These are phyloP conservation scores for Dreissena polymorpha DNA, from an alignment of 1,140 invertebrate genomes.

Conservation along the genomic window DNA sequence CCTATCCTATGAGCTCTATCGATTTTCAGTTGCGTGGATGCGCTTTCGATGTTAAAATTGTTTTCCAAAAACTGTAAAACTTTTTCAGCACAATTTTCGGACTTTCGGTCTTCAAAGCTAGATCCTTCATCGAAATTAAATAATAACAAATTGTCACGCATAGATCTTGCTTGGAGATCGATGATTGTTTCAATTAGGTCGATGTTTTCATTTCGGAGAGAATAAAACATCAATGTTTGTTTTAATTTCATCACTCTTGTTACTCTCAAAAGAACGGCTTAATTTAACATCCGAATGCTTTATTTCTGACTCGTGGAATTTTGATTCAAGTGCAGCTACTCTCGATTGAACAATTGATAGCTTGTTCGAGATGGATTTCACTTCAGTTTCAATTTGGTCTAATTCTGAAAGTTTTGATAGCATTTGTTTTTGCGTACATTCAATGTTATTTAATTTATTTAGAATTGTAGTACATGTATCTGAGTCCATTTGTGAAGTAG, in stretches of 20 bases:
- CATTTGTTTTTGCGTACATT: conserved; percentile 13
- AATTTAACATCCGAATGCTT: background rate
- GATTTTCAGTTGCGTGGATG: background rate
- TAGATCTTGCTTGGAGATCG: background rate
- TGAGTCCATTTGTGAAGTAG: background rate
- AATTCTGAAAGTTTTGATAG: background rate
- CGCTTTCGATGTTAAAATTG: background rate
- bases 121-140: conserved; percentile 13
- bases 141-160: conserved; percentile 16
- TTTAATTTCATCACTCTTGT: background rate
- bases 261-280: conserved; percentile 21
- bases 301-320: conserved; percentile 1
- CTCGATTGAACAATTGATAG: conserved; percentile 8
- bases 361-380: conserved; percentile 12
- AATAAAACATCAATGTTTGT: conserved; percentile 3
- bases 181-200: conserved; percentile 4
- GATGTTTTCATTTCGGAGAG: background rate
- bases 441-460: conserved; percentile 1
- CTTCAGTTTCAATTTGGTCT: conserved; percentile 21
- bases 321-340: conserved; percentile 10
- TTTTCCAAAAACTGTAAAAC: background rate
- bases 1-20: background rate
- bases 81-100: conserved; percentile 18
- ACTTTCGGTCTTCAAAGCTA: background rate
- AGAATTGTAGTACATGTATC: background rate